Conservation (phyloP, 2,888 invertebrate genomes). For the Trissolcus brochymenae region DNA sequence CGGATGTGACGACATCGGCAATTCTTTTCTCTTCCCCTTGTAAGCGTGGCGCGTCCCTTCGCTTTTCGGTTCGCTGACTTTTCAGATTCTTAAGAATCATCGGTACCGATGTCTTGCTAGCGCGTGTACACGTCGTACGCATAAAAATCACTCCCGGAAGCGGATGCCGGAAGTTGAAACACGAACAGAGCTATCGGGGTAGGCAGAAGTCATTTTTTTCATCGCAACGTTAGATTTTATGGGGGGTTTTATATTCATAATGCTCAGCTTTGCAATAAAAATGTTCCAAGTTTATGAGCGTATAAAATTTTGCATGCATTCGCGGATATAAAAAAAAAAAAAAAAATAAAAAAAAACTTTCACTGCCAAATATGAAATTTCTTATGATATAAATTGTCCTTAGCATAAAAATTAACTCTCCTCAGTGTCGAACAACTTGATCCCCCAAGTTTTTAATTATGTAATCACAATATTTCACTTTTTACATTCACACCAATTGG, state of each 20-base stretch:
- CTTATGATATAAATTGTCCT: neutral
- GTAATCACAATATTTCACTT: neutral
- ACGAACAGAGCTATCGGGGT: constrained; percentile 56
- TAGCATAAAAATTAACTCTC: neutral
- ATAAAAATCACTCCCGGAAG: constrained; percentile 72
- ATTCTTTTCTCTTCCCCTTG: constrained; percentile 49
- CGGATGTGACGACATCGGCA: constrained; percentile 68
- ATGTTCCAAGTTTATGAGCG: neutral
- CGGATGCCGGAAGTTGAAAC: constrained; percentile 68
- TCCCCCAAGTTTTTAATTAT: neutral
- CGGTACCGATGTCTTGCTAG: constrained; percentile 42
- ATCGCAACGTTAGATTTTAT: constrained; percentile 38
- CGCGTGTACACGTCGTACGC: constrained; percentile 38
- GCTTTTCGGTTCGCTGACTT: constrained; percentile 70
- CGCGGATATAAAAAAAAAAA: no score
- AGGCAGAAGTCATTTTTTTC: constrained; percentile 33
- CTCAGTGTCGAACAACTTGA: neutral
- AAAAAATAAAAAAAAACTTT: no score
- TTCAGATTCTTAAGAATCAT: constrained; percentile 74
- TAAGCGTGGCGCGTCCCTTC: constrained; percentile 53
- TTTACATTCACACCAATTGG: neutral
- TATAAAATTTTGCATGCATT: no score
- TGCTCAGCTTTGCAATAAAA: neutral
- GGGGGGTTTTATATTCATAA: constrained; percentile 14
- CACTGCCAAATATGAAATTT: neutral